Evolutionary conservation across 1,140 invertebrate species (phyloP).

Genomic region (Ylistrum balloti): DNA sequence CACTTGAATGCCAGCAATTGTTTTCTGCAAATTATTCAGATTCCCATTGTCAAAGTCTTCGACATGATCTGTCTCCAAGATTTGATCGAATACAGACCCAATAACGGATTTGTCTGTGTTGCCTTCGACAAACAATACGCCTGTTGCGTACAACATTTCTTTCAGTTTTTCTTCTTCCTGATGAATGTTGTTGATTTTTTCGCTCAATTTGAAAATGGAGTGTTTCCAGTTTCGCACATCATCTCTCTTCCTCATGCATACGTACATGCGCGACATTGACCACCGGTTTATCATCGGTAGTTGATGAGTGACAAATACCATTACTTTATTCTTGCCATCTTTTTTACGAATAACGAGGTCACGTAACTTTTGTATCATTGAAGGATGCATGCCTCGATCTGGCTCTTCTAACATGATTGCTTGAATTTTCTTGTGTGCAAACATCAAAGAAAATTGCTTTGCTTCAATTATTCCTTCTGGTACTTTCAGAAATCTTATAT

Average conservation of each 20-base stretch:
- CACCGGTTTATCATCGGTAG: constrained; percentile 49
- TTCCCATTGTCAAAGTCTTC: too few relatives aligned
- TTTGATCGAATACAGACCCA: neutral
- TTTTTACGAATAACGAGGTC: neutral
- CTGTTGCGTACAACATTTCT: constrained; percentile 45
- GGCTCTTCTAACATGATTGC: constrained; percentile 53
- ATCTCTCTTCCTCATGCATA: constrained; percentile 18
- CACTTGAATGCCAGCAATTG: too few relatives aligned
- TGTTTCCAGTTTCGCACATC: neutral
- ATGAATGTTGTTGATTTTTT: neutral
- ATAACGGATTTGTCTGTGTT: constrained; percentile 44
- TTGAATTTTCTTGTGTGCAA: constrained; percentile 48
- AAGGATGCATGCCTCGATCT: constrained; percentile 55
- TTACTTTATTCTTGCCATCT: constrained; percentile 16
- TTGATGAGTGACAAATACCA: constrained; percentile 48
- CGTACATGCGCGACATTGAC: neutral
- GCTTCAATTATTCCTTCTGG: constrained; percentile 58
- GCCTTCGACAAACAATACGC: constrained; percentile 54
- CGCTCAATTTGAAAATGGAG: neutral
- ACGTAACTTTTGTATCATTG: constrained; percentile 54
- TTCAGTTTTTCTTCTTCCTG: constrained; percentile 36
- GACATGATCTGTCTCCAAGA: neutral
- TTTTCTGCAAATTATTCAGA: too few relatives aligned
- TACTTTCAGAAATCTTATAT: constrained; percentile 41
- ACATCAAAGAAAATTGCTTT: constrained; percentile 51